Percentiles rank a stretch among this genome's conserved stretches.
Conservation (phyloP, 2,113 vertebrate species). For the Carettochelys insculpta region DNA sequence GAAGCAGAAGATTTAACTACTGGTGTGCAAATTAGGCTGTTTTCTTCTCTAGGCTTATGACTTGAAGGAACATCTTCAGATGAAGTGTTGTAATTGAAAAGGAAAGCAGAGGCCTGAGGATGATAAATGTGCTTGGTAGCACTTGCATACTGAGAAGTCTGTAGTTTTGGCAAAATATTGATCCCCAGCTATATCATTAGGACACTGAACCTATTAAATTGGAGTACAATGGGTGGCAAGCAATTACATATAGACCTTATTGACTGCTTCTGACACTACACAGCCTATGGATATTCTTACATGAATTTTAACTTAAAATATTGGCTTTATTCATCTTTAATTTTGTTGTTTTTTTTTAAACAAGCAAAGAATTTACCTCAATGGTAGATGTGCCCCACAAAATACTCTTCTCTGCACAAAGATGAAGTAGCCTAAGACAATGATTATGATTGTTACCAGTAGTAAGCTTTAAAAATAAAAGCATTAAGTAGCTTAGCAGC, state of each 20-base stretch:
- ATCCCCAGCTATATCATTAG: slow-evolving; percentile 66
- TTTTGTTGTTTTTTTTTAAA: slow-evolving; percentile 30
- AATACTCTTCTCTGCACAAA: not conserved
- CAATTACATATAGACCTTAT: slow-evolving; percentile 45
- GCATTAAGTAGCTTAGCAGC: slow-evolving; percentile 16
- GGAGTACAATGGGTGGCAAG: slow-evolving; percentile 40
- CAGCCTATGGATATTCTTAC: slow-evolving; percentile 61
- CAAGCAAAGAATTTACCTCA: slow-evolving; percentile 23
- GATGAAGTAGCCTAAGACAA: not conserved
- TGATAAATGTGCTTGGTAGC: slow-evolving; percentile 63
- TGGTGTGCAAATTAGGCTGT: slow-evolving; percentile 68
- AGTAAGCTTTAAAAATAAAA: slow-evolving; percentile 2
- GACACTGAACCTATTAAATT: slow-evolving; percentile 57
- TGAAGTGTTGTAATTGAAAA: slow-evolving; percentile 72
- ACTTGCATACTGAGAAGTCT: slow-evolving; percentile 31
- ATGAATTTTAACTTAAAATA: slow-evolving; percentile 54
- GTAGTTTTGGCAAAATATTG: slow-evolving; percentile 46
- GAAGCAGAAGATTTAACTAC: slow-evolving; percentile 64
- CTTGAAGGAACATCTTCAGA: slow-evolving; percentile 66
- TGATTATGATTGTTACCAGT: slow-evolving; percentile 15
- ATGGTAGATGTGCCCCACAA: slow-evolving; percentile 28
- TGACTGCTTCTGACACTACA: slow-evolving; percentile 67
- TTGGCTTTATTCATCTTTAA: slow-evolving; percentile 38
- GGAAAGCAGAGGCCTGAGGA: slow-evolving; percentile 58
- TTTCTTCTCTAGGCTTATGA: slow-evolving; percentile 67